Evolutionary conservation across 1,140 invertebrate species (phyloP), one percentile per base, ranked within the genome.

Genomic region (Ceratitis capitata): DNA sequence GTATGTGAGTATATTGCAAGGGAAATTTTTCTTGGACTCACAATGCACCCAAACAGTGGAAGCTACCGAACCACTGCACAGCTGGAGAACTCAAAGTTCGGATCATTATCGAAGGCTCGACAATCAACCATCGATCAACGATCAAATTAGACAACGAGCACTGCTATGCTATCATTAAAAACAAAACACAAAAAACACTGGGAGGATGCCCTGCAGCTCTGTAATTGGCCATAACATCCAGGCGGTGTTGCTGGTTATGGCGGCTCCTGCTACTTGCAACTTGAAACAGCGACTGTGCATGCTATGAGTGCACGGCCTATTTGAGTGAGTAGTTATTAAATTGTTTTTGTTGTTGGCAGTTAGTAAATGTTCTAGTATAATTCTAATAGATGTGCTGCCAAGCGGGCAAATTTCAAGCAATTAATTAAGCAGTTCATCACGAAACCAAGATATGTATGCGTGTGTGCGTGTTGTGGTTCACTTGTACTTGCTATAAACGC

Each of bases 381-480:
- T 69, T 69, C 61, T 69, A 69, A 69, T 69, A 69, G 32, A 69
- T 69, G 61, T 32, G 61, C 61, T 69, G 61, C 61, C 61, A 69
- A 39, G 14, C 32, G 32, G 35, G 2, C 61, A 39, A 29, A 69
- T 69, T 69, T 69, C 61, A 69, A 7, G 61, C 61, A 69, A 69
- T 69, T 64, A 64, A 64, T 64, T 69, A 69, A 69, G 61, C 61
- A 69, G 61, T 69, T 69, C 61, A 69, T 69, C 61, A n/a, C 29
- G 51, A 29, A 19, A 39, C 32, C 6, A 7, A n/a, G 6, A 12
- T 16, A 19, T 69, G 9, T 7, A 7, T 69, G 16, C 26, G 58
- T 53, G n/a, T 53, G 16, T 53, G 7, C 51, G n/a, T n/a, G n/a
- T n/a, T n/a, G n/a, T n/a, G n/a, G n/a, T n/a, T n/a, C n/a, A n/a